Conservation (phyloP, 2,113 vertebrate species). For the Xiphias gladius region DNA sequence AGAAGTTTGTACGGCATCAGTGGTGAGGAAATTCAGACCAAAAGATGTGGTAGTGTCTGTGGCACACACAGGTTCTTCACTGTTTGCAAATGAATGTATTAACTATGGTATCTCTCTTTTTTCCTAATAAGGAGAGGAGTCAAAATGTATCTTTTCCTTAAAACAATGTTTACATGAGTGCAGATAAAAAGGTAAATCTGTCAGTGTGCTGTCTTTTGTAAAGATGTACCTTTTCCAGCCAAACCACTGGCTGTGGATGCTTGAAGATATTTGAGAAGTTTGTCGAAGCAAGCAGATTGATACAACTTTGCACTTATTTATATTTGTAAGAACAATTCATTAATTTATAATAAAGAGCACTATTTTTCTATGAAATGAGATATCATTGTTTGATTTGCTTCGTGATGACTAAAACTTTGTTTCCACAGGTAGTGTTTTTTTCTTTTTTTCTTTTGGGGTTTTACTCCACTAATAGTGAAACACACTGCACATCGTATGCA, state of each 20-base stretch:
- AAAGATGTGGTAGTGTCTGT: slow-evolving; percentile 42
- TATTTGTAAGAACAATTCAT: slow-evolving; percentile 92
- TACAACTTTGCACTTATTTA: slow-evolving; percentile 99
- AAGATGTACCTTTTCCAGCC: slow-evolving; percentile 78
- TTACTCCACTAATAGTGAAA: neutral
- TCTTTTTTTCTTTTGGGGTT: too few relatives aligned
- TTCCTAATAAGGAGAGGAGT: slow-evolving; percentile 17
- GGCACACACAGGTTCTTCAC: slow-evolving; percentile 50
- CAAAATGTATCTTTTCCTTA: slow-evolving; percentile 52
- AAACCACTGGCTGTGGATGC: slow-evolving; percentile 86
- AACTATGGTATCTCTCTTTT: slow-evolving; percentile 31
- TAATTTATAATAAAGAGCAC: slow-evolving; percentile 99
- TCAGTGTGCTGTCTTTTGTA: slow-evolving; percentile 91
- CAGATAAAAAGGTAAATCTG: slow-evolving; percentile 75
- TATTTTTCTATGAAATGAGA: slow-evolving; percentile 92
- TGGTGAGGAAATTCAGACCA: neutral
- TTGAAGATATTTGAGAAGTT: slow-evolving; percentile 85
- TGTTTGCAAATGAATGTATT: slow-evolving; percentile 77
- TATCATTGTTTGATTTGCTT: slow-evolving; percentile 54
- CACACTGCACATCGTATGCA: neutral
- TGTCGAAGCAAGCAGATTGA: slow-evolving; percentile 75
- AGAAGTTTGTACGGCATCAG: slow-evolving; percentile 9
- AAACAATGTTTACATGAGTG: slow-evolving; percentile 90
- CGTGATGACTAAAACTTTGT: neutral
- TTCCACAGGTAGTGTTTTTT: neutral